These are phyloP conservation scores for Cnemophilus loriae DNA, from an alignment of 2,113 vertebrate species.

Conservation along the genomic window DNA sequence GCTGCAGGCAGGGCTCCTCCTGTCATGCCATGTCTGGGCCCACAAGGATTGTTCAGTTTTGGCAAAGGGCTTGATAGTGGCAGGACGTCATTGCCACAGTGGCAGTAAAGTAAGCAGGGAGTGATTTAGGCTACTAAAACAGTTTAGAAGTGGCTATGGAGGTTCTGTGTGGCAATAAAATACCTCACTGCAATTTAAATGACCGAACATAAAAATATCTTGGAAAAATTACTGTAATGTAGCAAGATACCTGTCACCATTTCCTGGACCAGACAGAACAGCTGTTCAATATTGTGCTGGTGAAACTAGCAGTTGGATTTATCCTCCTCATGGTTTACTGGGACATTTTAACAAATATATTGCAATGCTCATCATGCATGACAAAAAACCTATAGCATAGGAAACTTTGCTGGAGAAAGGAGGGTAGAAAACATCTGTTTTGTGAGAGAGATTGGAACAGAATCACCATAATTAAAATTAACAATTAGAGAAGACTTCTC, in stretches of 20 bases:
- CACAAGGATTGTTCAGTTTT: neutral
- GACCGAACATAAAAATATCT: neutral
- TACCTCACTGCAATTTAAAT: neutral
- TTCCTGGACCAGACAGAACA: slow-evolving; percentile 6
- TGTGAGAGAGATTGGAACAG: neutral
- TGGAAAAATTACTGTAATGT: neutral
- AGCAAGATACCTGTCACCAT: neutral
- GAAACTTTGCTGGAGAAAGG: neutral
- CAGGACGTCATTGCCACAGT: neutral
- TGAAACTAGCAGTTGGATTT: slow-evolving; percentile 2
- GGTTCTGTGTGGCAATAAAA: neutral
- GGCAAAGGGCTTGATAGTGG: neutral
- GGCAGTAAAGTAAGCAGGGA: neutral
- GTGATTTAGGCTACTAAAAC: neutral
- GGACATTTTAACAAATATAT: slow-evolving; percentile 7
- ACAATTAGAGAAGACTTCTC: neutral
- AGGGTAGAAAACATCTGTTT: neutral
- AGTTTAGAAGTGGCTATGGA: neutral
- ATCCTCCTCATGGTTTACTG: neutral
- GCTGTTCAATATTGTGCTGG: neutral
- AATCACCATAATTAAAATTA: neutral
- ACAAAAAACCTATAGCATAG: neutral
- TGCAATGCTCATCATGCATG: neutral
- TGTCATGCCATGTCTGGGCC: neutral
- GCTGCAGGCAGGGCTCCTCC: neutral